Base-by-base conservation (phyloP, 2,797 vertebrate species). In the Leucoraja ocellata region DNA sequence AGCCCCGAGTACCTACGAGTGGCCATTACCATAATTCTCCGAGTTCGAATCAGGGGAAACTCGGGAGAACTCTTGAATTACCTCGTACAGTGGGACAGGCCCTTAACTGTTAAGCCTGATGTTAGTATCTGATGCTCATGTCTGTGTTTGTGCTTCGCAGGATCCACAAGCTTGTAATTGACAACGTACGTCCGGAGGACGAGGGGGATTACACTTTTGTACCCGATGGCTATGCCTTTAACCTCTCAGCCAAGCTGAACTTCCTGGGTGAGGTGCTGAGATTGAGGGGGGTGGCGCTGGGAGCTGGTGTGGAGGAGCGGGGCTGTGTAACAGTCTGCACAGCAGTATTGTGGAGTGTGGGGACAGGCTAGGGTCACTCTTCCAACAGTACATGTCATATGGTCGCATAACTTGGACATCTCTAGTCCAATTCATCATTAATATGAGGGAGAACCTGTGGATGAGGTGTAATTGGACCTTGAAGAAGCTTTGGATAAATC, bases 191-290 rank as follows among this genome's bases (percentile, higher is more conserved):
- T 13, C 97, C 98, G 0, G 97, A 96, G 11, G 99, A 99, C 0
- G 98, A 99, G 94, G 99, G 97, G 1, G 98, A 99, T 96, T 99
- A 99, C 95, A 99, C 97, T 13, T 99, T 99, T 93, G 97, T 99
- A 14, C 98, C 98, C 0, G 98, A 99, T 90, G 99, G 98, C 94
- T 96, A 98, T 13, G 99, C 98, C 93, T 99, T 98, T 95, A 99
- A 98, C 95, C 97, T 99, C 84, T 99, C 98, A 6, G 99, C 98
- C 94, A 99, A 99, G 96, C 98, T 99, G 74, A 98, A 98, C 94
- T 99, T 99, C 96, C 95, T 99, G 95, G 99, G 99, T 99, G 96
- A 93, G 73, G 32, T 13, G 71, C 16, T 14, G 25, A 7, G 4
- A 23, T 3, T 5, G n/a, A 21, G 25, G 63, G 61, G 25, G 25